Percentiles rank a stretch among this genome's conserved stretches.
These are phyloP conservation scores for Argyrosomus japonicus DNA, from an alignment of 2,113 vertebrate species.

Conservation along the genomic window DNA sequence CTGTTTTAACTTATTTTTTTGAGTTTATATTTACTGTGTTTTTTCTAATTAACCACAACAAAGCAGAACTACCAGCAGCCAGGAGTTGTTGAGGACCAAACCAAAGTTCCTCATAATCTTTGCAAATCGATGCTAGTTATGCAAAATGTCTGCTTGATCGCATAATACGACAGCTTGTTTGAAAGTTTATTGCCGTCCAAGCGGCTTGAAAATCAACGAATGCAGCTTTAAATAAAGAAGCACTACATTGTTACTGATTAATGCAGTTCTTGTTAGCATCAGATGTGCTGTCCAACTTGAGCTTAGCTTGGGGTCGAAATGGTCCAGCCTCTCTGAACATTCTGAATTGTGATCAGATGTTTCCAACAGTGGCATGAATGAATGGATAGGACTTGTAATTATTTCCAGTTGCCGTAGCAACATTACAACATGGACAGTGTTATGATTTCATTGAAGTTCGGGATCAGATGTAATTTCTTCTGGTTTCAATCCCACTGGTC, in stretches of 20 bases:
- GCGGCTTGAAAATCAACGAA: neutral
- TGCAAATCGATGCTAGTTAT: neutral
- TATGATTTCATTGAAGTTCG: slow-evolving; percentile 63
- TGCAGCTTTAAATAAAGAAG: slow-evolving; percentile 13
- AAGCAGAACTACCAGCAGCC: neutral
- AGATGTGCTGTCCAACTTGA: slow-evolving; percentile 14
- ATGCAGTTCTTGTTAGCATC: neutral
- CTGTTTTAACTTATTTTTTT: neutral
- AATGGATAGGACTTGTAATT: slow-evolving; percentile 55
- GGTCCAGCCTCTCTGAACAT: slow-evolving; percentile 22
- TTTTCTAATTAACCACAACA: neutral
- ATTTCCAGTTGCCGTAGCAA: slow-evolving; percentile 80
- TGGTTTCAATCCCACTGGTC: slow-evolving; percentile 40
- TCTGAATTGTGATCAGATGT: slow-evolving; percentile 66
- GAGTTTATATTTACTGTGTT: neutral
- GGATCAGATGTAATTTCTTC: slow-evolving; percentile 54
- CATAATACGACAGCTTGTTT: neutral
- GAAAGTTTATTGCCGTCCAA: neutral
- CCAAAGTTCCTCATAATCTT: too few species aligned
- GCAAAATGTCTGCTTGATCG: neutral
- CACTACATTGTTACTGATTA: neutral
- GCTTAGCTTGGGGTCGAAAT: slow-evolving; percentile 11
- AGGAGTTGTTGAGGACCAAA: too few species aligned
- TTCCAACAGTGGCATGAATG: slow-evolving; percentile 58
- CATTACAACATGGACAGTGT: slow-evolving; percentile 50